Base-by-base conservation (phyloP, 2,113 vertebrate genomes). In the Neolamprologus caudopunctatus region DNA sequence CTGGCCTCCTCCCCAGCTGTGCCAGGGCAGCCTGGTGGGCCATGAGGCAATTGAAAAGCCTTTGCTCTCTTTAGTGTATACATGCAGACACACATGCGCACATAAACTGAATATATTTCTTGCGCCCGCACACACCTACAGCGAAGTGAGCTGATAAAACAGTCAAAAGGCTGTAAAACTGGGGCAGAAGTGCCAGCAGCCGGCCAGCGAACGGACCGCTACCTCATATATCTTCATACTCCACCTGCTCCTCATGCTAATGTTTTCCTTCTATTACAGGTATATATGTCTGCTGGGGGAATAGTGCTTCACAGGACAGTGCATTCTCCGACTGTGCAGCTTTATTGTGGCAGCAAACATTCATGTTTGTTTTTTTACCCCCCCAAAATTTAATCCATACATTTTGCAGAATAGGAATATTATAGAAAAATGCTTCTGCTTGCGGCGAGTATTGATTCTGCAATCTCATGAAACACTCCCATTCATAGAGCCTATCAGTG, bases 1-100 rank as follows among this genome's bases (percentile, higher is more conserved):
- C 86, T 81, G 90, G 87, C 86, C 91, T 93, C 61, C 71, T 82
- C 88, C 81, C 93, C 89, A 87, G 89, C 94, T 91, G 94, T 1
- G 91, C 87, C 2, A 19, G 86, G 84, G 87, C 85, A 61, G 87
- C 88, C 87, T 85, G 82, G 85, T 90, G 88, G 87, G 86, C 87
- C 79, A 50, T 4, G 71, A 86, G 84, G 83, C 91, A 82, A 89
- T 68, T 84, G 84, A 79, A 88, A 93, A 87, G 73, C 61, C 81
- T 90, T 85, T 85, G 53, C 78, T 82, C 61, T 82, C 78, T 86
- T 90, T 73, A 55, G 33, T 58, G 63, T 66, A 53, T 42, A 63
- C 54, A 88, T 58, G 21, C 19, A 33, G 78, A 89, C 47, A 87
- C 87, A 91, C 33, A 11, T 84, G 40, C 14, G 19, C 21, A 21